Evolutionary conservation across 2,888 invertebrate species (phyloP).

Genomic region (Aleiodes leptofemur): DNA sequence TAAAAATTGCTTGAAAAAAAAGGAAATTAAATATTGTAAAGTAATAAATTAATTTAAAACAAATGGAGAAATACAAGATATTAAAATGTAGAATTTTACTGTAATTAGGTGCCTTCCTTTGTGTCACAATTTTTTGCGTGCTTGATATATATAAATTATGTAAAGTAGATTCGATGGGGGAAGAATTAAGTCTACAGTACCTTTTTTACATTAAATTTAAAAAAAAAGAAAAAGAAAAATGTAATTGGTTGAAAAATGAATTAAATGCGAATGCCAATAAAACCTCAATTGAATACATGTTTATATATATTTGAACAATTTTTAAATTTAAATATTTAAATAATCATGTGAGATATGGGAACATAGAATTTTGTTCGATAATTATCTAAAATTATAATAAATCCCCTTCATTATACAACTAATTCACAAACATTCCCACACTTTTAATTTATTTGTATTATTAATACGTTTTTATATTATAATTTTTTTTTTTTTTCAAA

Average conservation of each 20-base stretch:
- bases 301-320: conserved; percentile 11
- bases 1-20: conserved; percentile 23
- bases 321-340: conserved; percentile 37
- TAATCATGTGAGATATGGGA: conserved; percentile 44
- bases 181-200: conserved; percentile 37
- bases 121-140: conserved; percentile 56
- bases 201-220: conserved; percentile 40
- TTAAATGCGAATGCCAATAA: conserved; percentile 20
- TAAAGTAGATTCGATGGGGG: conserved; percentile 38
- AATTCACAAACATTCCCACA: conserved; percentile 22
- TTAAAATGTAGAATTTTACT: conserved; percentile 63
- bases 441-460: conserved; percentile 30
- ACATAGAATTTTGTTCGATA: conserved; percentile 30
- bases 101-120: conserved; percentile 71
- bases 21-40: conserved; percentile 46
- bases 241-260: conserved; percentile 8
- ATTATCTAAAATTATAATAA: neutral
- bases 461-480: conserved; percentile 33
- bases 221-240: conserved; percentile 11
- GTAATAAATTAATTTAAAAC: conserved; percentile 55
- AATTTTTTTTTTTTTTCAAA: conserved; percentile 4
- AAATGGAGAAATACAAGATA: conserved; percentile 52
- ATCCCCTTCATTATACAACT: neutral
- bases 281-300: conserved; percentile 30
- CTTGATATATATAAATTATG: conserved; percentile 37